A percentile compares a stretch with the other conserved stretches of the same genome.
phyloP scores from a whole-genome alignment of 2,113 vertebrate genomes.

The Agapornis roseicollis region DNA sequence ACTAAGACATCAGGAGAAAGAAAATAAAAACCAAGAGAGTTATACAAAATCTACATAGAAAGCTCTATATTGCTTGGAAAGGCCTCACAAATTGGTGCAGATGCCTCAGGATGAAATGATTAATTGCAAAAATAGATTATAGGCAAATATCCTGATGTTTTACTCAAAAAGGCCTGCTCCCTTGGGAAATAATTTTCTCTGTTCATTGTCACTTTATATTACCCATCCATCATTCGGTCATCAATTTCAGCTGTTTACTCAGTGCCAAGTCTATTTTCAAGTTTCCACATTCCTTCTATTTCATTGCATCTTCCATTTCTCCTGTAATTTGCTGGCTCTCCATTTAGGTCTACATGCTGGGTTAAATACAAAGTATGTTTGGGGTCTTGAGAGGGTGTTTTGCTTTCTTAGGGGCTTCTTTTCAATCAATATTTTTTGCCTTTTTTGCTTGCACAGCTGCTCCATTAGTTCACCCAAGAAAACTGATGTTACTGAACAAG shows the following conservation, averaged over 20 bases:
- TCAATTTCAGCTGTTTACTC: neutral
- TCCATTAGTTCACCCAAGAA: neutral
- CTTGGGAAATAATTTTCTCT: constrained; percentile 5
- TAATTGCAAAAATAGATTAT: constrained; percentile 25
- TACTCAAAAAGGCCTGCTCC: neutral
- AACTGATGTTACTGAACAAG: neutral
- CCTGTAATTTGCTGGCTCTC: neutral
- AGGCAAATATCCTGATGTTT: neutral
- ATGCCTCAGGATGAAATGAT: neutral
- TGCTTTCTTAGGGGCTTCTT: neutral
- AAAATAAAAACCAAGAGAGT: accelerated
- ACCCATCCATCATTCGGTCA: constrained; percentile 16
- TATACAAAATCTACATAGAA: neutral
- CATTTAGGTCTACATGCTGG: neutral
- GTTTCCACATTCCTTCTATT: constrained; percentile 19
- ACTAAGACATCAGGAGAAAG: neutral
- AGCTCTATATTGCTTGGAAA: neutral
- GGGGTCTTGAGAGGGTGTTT: neutral
- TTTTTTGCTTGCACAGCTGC: neutral
- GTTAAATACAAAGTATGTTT: neutral
- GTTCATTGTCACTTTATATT: constrained; percentile 28
- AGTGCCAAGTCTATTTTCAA: constrained; percentile 44
- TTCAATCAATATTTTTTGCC: neutral
- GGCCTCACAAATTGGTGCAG: neutral
- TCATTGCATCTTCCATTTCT: constrained; percentile 3